Conservation (phyloP, 2,888 invertebrate species). For the Lasioglossum vierecki region DNA sequence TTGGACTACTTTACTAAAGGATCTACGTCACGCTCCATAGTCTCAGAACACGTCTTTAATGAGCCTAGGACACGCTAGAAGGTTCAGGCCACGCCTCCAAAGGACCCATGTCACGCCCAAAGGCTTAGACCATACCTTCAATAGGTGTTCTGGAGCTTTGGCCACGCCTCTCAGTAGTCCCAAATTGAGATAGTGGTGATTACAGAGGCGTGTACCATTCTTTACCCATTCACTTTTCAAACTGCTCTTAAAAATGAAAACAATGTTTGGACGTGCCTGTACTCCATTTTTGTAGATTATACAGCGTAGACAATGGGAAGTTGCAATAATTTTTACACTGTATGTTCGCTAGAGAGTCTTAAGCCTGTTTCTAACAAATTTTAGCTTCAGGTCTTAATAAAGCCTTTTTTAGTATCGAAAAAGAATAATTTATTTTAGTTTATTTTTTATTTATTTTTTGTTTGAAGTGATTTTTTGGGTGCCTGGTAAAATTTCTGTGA, state of each 20-base stretch:
- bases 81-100: background rate
- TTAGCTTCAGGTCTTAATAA: background rate
- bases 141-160: background rate
- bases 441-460: too few species aligned
- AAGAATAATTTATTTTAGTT: too few species aligned
- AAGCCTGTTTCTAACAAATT: background rate
- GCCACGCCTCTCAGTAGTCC: background rate
- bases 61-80: background rate
- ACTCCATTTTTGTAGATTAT: background rate
- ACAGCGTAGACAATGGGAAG: background rate
- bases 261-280: constrained; percentile 4
- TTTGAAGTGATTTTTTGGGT: background rate
- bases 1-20: background rate
- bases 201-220: background rate
- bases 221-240: background rate
- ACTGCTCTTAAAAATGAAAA: background rate
- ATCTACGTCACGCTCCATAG: background rate
- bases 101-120: background rate
- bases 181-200: background rate
- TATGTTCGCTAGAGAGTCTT: background rate
- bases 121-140: background rate
- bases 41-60: background rate
- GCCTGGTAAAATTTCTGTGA: background rate
- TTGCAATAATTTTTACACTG: background rate
- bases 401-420: background rate